These are phyloP conservation scores for Ciona savignyi DNA, from an alignment of 23 tunicate genomes.

Conservation along the genomic window DNA sequence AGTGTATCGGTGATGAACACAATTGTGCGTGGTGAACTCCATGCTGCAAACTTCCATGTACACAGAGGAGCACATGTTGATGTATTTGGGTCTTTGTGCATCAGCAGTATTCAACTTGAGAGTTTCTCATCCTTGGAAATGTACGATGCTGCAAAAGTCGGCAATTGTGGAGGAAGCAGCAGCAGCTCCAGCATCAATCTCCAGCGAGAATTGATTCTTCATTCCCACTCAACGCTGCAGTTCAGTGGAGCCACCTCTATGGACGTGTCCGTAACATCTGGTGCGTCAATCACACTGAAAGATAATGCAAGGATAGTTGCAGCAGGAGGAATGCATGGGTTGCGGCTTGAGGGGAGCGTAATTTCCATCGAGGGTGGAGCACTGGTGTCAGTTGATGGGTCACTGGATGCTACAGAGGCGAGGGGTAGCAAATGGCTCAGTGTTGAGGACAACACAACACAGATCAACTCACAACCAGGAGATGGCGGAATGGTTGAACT, in stretches of 20 bases:
- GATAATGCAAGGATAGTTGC: slow-evolving; percentile 8
- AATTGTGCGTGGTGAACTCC: slow-evolving; percentile 4
- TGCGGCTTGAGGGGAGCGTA: neutral
- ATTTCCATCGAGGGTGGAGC: slow-evolving; percentile 18
- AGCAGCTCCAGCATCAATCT: neutral
- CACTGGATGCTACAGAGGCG: neutral
- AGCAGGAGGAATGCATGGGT: slow-evolving; percentile 3
- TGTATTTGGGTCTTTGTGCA: slow-evolving; percentile 2
- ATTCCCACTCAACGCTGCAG: slow-evolving; percentile 6
- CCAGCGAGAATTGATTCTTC: slow-evolving; percentile 1
- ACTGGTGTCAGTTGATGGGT: slow-evolving; percentile 1
- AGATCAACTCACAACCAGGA: neutral
- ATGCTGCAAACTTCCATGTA: neutral
- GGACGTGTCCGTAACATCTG: neutral
- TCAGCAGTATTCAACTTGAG: neutral
- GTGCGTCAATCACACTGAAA: slow-evolving; percentile 7
- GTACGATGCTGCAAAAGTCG: slow-evolving; percentile 4
- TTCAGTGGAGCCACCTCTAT: neutral
- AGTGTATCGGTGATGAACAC: neutral
- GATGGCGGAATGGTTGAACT: slow-evolving; percentile 15
- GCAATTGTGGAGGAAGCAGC: neutral
- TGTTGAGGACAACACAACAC: neutral
- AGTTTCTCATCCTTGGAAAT: neutral
- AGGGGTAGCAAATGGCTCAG: neutral
- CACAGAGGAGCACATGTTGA: slow-evolving; percentile 4